Percentiles rank a stretch among this genome's conserved stretches.
These are phyloP conservation scores for Mustela nigripes DNA, from an alignment of 2,113 vertebrate species.

Conservation along the genomic window DNA sequence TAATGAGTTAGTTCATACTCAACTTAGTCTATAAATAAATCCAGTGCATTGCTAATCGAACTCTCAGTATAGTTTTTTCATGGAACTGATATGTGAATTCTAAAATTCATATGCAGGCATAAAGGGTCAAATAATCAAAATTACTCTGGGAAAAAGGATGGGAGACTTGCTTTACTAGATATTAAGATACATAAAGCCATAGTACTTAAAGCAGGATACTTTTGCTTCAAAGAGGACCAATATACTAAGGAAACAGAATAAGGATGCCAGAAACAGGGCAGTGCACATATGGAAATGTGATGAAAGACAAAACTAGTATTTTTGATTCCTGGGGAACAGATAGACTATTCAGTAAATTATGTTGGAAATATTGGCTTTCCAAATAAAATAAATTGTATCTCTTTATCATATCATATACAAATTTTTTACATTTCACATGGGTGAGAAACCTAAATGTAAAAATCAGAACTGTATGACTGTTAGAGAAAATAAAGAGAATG, in stretches of 20 bases:
- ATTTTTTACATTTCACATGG: slow-evolving; percentile 35
- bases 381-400: slow-evolving; percentile 21
- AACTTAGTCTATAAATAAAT: slow-evolving; percentile 63
- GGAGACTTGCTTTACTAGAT: background rate
- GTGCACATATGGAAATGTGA: background rate
- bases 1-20: slow-evolving; percentile 18
- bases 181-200: slow-evolving; percentile 34
- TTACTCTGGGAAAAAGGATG: background rate
- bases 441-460: slow-evolving; percentile 4
- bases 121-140: slow-evolving; percentile 28
- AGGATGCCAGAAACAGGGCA: slow-evolving; percentile 39
- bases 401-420: slow-evolving; percentile 1
- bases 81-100: background rate
- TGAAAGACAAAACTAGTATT: background rate
- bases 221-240: slow-evolving; percentile 27
- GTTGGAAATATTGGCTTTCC: background rate
- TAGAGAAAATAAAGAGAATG: background rate
- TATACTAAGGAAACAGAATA: slow-evolving; percentile 14
- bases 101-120: background rate
- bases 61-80: background rate
- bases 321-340: slow-evolving; percentile 44
- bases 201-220: slow-evolving; percentile 6
- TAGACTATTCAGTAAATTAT: background rate
- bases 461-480: background rate
- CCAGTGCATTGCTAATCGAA: slow-evolving; percentile 41